A percentile compares a stretch with the other conserved stretches of the same genome.
Conservation (phyloP, 2,113 vertebrate genomes). For the Hippocampus barbouri region DNA sequence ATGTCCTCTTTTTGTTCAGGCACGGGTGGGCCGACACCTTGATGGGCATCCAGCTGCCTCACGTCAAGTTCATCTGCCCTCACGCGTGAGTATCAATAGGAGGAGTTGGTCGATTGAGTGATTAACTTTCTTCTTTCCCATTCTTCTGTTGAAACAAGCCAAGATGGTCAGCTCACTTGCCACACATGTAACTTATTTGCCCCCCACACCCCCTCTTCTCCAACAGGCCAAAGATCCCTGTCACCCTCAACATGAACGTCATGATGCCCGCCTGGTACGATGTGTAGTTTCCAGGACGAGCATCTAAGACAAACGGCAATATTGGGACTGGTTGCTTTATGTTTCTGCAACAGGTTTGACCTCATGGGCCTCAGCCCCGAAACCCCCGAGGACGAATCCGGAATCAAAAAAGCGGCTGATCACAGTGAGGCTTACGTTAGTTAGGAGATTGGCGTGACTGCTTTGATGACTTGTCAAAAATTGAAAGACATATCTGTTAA, state of each 20-base stretch:
- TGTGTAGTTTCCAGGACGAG: conserved; percentile 35
- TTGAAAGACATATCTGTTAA: too few relatives aligned
- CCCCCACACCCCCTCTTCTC: neutral
- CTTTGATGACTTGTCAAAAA: neutral
- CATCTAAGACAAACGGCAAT: neutral
- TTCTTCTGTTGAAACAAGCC: neutral
- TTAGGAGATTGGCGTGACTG: neutral
- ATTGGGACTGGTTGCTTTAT: neutral
- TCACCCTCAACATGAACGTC: conserved; percentile 93
- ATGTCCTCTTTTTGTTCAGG: conserved; percentile 61
- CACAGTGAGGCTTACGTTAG: conserved; percentile 76
- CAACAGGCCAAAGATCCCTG: conserved; percentile 85
- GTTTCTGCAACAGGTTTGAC: conserved; percentile 82
- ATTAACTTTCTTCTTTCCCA: too few relatives aligned
- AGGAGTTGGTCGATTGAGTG: neutral
- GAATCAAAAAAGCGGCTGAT: conserved; percentile 95
- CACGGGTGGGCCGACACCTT: conserved; percentile 92
- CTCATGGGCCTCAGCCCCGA: conserved; percentile 90
- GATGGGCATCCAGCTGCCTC: conserved; percentile 84
- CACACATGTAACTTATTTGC: neutral
- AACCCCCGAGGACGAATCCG: conserved; percentile 87
- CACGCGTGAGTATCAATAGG: conserved; percentile 83
- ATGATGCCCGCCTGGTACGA: conserved; percentile 94
- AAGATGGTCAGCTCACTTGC: neutral
- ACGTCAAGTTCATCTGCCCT: conserved; percentile 96